phyloP scores from a whole-genome alignment of 2,888 invertebrate species.

The Rotaria socialis region DNA sequence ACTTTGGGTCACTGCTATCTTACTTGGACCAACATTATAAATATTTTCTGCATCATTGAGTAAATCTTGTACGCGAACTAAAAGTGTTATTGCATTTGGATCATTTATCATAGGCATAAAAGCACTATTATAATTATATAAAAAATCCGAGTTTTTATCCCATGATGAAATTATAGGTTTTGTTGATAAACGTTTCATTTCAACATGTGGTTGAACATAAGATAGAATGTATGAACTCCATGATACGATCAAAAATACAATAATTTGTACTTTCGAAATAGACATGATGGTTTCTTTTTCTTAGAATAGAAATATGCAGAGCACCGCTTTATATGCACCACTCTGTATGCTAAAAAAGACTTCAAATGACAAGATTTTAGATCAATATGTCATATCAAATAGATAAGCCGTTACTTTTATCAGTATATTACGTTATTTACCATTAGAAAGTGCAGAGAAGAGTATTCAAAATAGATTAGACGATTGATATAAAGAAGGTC shows the following conservation, averaged over 20 bases:
- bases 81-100: background rate
- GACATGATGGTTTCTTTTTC: background rate
- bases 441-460: too few relatives aligned
- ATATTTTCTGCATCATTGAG: background rate
- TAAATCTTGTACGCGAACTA: slow-evolving; percentile 32
- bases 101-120: background rate
- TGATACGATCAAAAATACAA: background rate
- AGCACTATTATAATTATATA: slow-evolving; percentile 31
- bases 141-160: background rate
- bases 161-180: background rate
- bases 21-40: slow-evolving; percentile 36
- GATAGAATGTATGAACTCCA: background rate
- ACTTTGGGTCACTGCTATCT: background rate
- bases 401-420: background rate
- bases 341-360: too few relatives aligned
- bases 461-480: too few relatives aligned
- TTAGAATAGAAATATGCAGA: background rate
- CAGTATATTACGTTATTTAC: background rate
- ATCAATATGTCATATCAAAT: background rate
- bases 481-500: too few relatives aligned
- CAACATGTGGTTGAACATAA: background rate
- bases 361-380: background rate
- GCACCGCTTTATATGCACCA: background rate
- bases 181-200: background rate
- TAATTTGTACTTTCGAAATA: background rate